phyloP scores from a whole-genome alignment of 2,797 vertebrate genomes.

The Lates japonicus region DNA sequence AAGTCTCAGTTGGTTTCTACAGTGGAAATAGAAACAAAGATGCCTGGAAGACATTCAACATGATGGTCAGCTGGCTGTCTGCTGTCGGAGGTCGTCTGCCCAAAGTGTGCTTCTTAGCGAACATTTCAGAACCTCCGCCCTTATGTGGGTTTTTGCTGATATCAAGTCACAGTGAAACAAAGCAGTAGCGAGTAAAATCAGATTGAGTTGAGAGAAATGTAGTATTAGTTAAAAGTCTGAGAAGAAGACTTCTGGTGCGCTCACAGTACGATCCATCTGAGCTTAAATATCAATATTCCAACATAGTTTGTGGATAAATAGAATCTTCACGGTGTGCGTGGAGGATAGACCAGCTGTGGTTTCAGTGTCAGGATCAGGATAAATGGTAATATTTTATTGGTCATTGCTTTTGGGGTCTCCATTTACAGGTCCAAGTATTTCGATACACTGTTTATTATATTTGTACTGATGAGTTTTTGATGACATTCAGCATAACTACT shows the following conservation, averaged over 20 bases:
- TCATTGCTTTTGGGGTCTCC: slow-evolving; percentile 16
- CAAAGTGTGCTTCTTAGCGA: slow-evolving; percentile 45
- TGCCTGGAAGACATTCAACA: background rate
- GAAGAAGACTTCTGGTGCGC: slow-evolving; percentile 34
- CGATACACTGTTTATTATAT: slow-evolving; percentile 18
- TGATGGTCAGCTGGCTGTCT: no score
- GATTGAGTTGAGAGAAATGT: slow-evolving; percentile 48
- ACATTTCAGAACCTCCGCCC: slow-evolving; percentile 6
- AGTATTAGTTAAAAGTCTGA: slow-evolving; percentile 16
- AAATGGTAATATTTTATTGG: background rate
- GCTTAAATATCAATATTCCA: slow-evolving; percentile 41
- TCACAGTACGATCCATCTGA: slow-evolving; percentile 43
- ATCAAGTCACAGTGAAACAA: slow-evolving; percentile 1
- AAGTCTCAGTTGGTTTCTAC: background rate
- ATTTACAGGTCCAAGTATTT: slow-evolving; percentile 53
- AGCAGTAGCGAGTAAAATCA: slow-evolving; percentile 17
- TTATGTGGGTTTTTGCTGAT: background rate
- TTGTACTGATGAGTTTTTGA: background rate
- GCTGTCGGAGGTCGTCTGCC: background rate
- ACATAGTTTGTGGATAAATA: slow-evolving; percentile 39
- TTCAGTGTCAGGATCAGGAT: slow-evolving; percentile 27
- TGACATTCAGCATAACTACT: slow-evolving; percentile 28
- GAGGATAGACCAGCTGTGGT: slow-evolving; percentile 59
- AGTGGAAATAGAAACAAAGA: background rate
- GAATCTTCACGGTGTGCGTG: slow-evolving; percentile 78